Evolutionary conservation across 2,888 invertebrate species (phyloP).

Genomic region (Pyrrhia umbra): DNA sequence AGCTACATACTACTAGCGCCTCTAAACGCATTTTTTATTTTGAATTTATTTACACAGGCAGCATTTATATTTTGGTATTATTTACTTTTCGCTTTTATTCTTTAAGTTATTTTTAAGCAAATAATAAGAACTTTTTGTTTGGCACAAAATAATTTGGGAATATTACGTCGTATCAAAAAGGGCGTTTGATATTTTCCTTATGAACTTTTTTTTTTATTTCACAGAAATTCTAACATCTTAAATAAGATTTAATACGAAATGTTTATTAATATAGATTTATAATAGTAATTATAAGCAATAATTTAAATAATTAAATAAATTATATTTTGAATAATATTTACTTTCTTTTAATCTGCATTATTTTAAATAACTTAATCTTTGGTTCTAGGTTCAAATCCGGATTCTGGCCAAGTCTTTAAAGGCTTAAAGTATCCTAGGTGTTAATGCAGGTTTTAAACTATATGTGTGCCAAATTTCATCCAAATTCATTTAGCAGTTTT

Average conservation of each 20-base stretch:
- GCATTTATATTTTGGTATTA: slow-evolving; percentile 44
- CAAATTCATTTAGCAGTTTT: too few species aligned
- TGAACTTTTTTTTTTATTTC: neutral
- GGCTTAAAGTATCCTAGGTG: too few species aligned
- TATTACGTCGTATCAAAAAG: too few species aligned
- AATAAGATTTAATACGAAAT: neutral
- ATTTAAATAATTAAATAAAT: neutral
- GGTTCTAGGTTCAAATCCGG: too few species aligned
- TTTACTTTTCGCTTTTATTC: slow-evolving; percentile 27
- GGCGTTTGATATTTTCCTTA: too few species aligned
- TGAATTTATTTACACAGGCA: neutral
- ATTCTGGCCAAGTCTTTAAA: too few species aligned
- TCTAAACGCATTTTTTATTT: too few species aligned
- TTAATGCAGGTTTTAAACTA: too few species aligned
- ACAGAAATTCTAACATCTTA: neutral
- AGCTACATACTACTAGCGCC: too few species aligned
- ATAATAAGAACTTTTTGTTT: neutral
- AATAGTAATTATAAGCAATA: neutral
- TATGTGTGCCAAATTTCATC: too few species aligned
- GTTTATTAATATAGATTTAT: neutral
- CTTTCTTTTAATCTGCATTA: too few species aligned
- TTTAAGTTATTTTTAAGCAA: slow-evolving; percentile 16
- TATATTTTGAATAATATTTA: neutral
- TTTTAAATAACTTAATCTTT: too few species aligned
- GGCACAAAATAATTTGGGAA: neutral